Evolutionary conservation across 2,113 vertebrate genomes (phyloP), one percentile per base, ranked within the genome.

Genomic region (Chrysochloris asiatica): DNA sequence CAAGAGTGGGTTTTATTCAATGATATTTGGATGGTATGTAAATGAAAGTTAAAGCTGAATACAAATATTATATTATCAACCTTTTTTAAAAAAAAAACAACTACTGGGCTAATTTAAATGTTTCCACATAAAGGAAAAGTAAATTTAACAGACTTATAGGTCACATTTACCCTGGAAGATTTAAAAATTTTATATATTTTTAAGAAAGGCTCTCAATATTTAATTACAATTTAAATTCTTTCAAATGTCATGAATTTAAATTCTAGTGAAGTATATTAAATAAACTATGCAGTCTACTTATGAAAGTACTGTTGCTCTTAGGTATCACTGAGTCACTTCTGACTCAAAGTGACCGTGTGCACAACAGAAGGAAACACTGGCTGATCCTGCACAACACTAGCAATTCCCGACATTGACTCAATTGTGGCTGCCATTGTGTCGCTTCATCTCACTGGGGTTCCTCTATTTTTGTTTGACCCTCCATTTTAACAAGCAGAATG

Each of bases 121-220:
- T 65, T 89, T 79, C 28, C n/a, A n/a, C 8, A 79, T 22, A 86
- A 88, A 72, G 4, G 56, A 28, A 87, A 96, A 87, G 11, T 83
- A 92, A 86, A 94, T 95, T 93, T 90, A 77, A 72, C 17, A 83
- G n/a, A 89, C 54, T 61, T 84, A 86, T 43, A 67, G 36, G 41
- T 89, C 72, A 91, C 22, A 91, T 86, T 92, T 88, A 88, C 63
- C n/a, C 86, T 83, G 50, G 43, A 76, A 88, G 48, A 86, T 17
- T 78, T 94, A 54, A 21, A 83, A 83, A 52, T 10, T n/a, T n/a
- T n/a, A 89, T 71, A 81, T 56, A 52, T 43, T 86, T 81, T 71
- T 9, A 77, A 83, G n/a, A 71, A 82, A 21, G 50, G 65, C n/a
- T 80, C 36, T 81, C 83, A 88, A 41, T 85, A 36, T 79, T 77